Evolutionary conservation across 2,797 vertebrate genomes (phyloP).

Genomic region (Peromyscus eremicus): DNA sequence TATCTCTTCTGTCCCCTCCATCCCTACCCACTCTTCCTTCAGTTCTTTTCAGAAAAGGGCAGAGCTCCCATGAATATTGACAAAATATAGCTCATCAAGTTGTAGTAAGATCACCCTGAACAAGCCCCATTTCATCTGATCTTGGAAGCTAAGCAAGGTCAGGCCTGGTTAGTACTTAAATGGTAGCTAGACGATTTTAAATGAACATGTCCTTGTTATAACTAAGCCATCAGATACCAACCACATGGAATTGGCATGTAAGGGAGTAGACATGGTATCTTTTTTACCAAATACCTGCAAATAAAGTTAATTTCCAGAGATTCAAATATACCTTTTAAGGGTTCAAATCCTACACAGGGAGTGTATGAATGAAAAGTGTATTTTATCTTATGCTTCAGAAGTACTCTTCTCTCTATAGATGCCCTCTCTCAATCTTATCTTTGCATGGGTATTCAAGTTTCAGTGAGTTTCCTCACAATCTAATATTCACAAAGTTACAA

Average conservation of each 20-base stretch:
- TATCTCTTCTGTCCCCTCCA: neutral
- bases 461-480: neutral
- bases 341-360: neutral
- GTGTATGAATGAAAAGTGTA: neutral
- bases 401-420: neutral
- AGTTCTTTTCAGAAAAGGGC: too few species aligned
- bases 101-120: too few species aligned
- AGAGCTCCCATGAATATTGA: too few species aligned
- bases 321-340: neutral
- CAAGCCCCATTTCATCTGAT: too few species aligned
- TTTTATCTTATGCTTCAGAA: neutral
- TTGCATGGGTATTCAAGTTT: neutral
- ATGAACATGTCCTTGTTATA: neutral
- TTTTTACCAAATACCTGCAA: neutral
- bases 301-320: neutral
- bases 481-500: neutral
- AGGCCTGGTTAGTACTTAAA: too few species aligned
- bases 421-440: neutral
- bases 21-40: too few species aligned
- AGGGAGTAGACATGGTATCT: neutral
- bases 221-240: neutral
- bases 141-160: too few species aligned
- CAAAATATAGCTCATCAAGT: too few species aligned
- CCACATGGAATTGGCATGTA: neutral
- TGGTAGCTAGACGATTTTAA: neutral